Conservation (phyloP, 2,888 invertebrate species). For the Rhabditoides inermis region DNA sequence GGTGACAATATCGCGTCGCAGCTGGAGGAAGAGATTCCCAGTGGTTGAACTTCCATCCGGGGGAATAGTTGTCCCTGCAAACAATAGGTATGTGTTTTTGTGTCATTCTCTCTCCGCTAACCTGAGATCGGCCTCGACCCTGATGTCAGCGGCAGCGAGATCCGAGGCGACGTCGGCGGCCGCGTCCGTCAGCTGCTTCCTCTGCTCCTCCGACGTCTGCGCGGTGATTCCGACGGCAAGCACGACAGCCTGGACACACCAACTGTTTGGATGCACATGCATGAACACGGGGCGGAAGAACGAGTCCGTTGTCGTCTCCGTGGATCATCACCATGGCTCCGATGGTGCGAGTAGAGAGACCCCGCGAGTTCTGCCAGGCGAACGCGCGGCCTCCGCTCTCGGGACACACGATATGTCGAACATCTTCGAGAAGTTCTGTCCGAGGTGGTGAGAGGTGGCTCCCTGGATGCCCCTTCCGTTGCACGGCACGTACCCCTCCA, state of each 20-base stretch:
- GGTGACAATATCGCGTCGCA: conserved; percentile 66
- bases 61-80: conserved; percentile 76
- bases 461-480: conserved; percentile 61
- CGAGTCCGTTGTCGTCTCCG: conserved; percentile 89
- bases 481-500: conserved; percentile 75
- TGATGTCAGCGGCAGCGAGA: conserved; percentile 63
- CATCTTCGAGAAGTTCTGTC: conserved; percentile 99
- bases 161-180: conserved; percentile 56
- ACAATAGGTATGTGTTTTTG: not conserved
- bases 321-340: conserved; percentile 73
- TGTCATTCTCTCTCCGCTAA: too few species aligned
- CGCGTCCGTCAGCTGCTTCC: conserved; percentile 61
- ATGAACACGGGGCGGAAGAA: conserved; percentile 86
- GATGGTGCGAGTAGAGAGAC: conserved; percentile 89
- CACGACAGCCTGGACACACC: conserved; percentile 65
- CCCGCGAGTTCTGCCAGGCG: conserved; percentile 97
- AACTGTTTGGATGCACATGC: too few species aligned
- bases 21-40: conserved; percentile 94
- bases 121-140: conserved; percentile 76
- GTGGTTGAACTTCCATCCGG: conserved; percentile 98
- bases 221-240: conserved; percentile 93
- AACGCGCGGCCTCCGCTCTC: conserved; percentile 53
- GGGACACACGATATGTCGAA: conserved; percentile 92
- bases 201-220: conserved; percentile 67
- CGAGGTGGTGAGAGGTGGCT: conserved; percentile 93